Conservation (phyloP, 2,113 vertebrate genomes). For the Vanacampus margaritifer region DNA sequence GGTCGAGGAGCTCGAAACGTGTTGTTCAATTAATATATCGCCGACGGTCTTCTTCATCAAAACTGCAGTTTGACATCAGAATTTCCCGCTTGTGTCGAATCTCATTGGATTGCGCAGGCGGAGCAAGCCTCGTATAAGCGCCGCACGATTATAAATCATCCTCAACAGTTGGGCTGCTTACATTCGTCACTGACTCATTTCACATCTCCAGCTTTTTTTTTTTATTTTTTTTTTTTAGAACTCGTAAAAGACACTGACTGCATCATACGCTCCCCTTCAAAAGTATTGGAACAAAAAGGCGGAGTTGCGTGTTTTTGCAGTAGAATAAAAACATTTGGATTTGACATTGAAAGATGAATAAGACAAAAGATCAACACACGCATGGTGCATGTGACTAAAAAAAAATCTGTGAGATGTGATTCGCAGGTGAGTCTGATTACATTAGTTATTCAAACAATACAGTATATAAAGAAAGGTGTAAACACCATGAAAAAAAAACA, state of each 20-base stretch:
- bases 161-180: neutral
- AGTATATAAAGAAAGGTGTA: neutral
- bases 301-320: no score
- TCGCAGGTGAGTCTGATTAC: neutral
- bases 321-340: neutral
- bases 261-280: neutral
- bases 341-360: neutral
- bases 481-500: no score
- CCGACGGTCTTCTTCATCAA: neutral
- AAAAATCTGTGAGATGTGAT: no score
- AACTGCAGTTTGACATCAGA: neutral
- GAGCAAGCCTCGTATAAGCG: neutral
- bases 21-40: neutral
- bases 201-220: neutral
- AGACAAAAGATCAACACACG: neutral
- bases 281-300: neutral
- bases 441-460: neutral
- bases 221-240: neutral
- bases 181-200: neutral
- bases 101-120: neutral
- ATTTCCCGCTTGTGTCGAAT: neutral
- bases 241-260: neutral
- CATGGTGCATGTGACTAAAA: no score
- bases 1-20: conserved; percentile 12
- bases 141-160: neutral